Percentiles rank a stretch among this genome's conserved stretches.
Evolutionary conservation across 2,888 invertebrate species (phyloP).

Genomic region (Aspidiotus rigidus): DNA sequence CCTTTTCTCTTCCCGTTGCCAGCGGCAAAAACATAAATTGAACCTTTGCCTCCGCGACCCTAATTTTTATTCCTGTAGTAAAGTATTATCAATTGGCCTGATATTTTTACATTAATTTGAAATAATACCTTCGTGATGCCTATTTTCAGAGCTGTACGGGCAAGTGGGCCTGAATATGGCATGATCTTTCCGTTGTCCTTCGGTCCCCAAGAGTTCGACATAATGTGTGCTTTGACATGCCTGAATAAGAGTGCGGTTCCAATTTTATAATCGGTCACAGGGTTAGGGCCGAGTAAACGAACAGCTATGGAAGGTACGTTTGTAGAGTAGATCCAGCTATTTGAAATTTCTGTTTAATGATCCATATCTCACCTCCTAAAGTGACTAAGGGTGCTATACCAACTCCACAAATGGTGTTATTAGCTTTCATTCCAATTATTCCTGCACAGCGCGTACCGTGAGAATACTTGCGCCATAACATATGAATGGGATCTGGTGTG

Average conservation of each 20-base stretch:
- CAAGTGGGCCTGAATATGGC: slow-evolving; percentile 75
- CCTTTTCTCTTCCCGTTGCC: slow-evolving; percentile 76
- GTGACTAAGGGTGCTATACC: slow-evolving; percentile 78
- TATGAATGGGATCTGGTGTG: not conserved
- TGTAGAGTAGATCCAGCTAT: too few species aligned
- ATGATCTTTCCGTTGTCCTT: slow-evolving; percentile 80
- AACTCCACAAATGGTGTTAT: slow-evolving; percentile 84
- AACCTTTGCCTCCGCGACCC: slow-evolving; percentile 67
- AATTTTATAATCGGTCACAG: not conserved
- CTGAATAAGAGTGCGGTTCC: slow-evolving; percentile 64
- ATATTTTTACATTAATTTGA: not conserved
- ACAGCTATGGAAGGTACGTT: not conserved
- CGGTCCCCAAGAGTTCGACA: slow-evolving; percentile 90
- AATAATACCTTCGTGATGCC: slow-evolving; percentile 58
- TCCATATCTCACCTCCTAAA: slow-evolving; percentile 56
- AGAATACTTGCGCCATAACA: slow-evolving; percentile 41
- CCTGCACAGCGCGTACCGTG: slow-evolving; percentile 93
- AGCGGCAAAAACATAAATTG: slow-evolving; percentile 84
- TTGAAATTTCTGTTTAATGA: too few species aligned
- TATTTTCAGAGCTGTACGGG: slow-evolving; percentile 61
- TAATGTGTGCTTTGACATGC: slow-evolving; percentile 69
- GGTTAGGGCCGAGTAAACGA: not conserved
- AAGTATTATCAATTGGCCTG: not conserved
- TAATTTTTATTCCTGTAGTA: slow-evolving; percentile 37
- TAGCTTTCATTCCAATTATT: slow-evolving; percentile 78